Evolutionary conservation across 2,888 invertebrate species (phyloP).

Genomic region (Dolichopus griseipennis): DNA sequence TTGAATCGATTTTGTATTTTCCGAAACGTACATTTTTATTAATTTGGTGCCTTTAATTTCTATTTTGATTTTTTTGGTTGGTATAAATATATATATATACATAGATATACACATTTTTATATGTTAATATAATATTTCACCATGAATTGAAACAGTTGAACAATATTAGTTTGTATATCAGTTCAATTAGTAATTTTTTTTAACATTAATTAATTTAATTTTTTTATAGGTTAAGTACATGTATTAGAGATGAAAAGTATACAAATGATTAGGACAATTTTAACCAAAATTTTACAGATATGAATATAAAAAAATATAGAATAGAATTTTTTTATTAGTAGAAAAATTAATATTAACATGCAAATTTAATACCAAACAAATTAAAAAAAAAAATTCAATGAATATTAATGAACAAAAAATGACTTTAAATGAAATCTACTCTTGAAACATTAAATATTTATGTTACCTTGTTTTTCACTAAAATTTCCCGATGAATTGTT

Average conservation of each 20-base stretch:
- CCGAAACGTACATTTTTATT: not conserved
- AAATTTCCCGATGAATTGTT: constrained; percentile 21
- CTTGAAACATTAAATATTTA: not conserved
- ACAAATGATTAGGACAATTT: not conserved
- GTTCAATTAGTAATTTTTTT: not conserved
- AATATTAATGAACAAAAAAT: not conserved
- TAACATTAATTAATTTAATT: not conserved
- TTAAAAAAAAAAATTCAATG: not conserved
- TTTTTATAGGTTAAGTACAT: not conserved
- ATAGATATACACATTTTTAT: no score
- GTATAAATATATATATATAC: no score
- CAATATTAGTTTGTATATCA: not conserved
- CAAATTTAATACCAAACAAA: not conserved
- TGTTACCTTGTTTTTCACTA: constrained; percentile 17
- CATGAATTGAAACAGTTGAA: not conserved
- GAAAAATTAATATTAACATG: not conserved
- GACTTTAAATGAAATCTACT: not conserved
- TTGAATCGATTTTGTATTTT: not conserved
- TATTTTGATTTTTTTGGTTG: not conserved
- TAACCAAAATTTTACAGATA: not conserved
- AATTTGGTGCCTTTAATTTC: not conserved
- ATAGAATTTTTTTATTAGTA: not conserved
- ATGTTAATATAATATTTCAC: no score
- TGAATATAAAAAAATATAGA: not conserved
- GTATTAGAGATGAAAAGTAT: not conserved